Evolutionary conservation across 1,140 invertebrate genomes (phyloP).

Genomic region (Drepana arcuata): DNA sequence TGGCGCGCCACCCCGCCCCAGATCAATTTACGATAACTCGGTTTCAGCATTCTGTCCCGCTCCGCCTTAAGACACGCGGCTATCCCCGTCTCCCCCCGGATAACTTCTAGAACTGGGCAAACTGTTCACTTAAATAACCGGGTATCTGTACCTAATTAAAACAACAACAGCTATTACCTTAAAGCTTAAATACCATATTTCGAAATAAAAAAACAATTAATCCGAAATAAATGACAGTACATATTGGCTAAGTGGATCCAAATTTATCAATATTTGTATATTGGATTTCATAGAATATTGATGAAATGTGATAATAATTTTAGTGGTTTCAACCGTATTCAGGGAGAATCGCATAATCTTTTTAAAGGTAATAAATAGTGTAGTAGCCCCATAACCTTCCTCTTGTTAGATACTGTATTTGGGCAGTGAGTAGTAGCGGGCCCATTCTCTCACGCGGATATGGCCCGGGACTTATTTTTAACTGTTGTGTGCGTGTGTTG

Average conservation of each 20-base stretch:
- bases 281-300: too few relatives aligned
- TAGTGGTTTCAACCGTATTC: too few relatives aligned
- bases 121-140: slow-evolving; percentile 26
- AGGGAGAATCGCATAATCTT: too few relatives aligned
- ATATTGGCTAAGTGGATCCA: too few relatives aligned
- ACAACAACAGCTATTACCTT: too few relatives aligned
- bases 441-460: slow-evolving; percentile 50
- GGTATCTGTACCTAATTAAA: slow-evolving; percentile 16
- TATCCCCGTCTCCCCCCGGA: slow-evolving; percentile 47
- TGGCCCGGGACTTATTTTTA: slow-evolving; percentile 50
- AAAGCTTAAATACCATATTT: too few relatives aligned
- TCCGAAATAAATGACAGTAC: too few relatives aligned
- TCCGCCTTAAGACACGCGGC: slow-evolving; percentile 52
- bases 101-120: slow-evolving; percentile 48
- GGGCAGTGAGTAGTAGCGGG: slow-evolving; percentile 7
- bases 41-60: slow-evolving; percentile 40
- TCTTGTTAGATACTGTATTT: slow-evolving; percentile 18
- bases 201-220: too few relatives aligned
- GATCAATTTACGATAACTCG: slow-evolving; percentile 66
- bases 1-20: slow-evolving; percentile 36
- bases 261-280: too few relatives aligned
- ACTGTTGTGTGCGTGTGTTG: slow-evolving; percentile 34
- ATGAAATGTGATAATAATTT: too few relatives aligned
- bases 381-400: slow-evolving; percentile 1
- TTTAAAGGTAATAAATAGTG: too few relatives aligned